Evolutionary conservation across 2,113 vertebrate species (phyloP).

Genomic region (Mohoua ochrocephala): DNA sequence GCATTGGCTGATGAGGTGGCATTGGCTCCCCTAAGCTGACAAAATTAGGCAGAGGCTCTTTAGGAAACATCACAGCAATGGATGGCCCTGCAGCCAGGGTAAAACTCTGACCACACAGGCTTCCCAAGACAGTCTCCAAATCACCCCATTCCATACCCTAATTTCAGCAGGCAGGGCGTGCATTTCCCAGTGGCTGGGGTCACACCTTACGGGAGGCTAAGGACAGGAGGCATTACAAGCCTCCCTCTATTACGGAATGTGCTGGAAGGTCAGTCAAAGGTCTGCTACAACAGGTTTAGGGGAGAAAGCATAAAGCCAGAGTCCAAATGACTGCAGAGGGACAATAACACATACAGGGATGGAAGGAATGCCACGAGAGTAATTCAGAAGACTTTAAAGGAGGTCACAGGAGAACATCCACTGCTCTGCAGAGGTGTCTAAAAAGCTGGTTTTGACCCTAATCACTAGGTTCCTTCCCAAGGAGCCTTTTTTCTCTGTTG

Average conservation of each 20-base stretch:
- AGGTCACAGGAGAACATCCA: background rate
- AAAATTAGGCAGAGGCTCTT: accelerated
- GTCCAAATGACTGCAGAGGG: background rate
- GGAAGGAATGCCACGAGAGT: background rate
- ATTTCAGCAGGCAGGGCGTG: background rate
- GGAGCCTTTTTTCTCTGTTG: background rate
- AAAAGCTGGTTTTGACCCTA: background rate
- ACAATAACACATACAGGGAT: background rate
- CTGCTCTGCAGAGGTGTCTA: background rate
- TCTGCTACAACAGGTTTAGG: background rate
- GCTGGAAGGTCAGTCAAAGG: background rate
- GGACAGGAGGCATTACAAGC: background rate
- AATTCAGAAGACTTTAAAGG: background rate
- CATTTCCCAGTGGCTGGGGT: background rate
- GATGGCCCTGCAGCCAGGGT: background rate
- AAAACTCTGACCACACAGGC: accelerated
- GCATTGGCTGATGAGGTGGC: background rate
- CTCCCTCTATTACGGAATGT: accelerated
- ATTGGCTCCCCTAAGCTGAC: background rate
- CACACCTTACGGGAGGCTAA: background rate
- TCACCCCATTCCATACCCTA: background rate
- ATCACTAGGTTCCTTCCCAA: background rate
- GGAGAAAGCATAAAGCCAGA: background rate
- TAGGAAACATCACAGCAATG: background rate
- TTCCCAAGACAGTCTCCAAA: background rate